Evolutionary conservation across 2,113 vertebrate genomes (phyloP).

Genomic region (Hiodon alosoides): DNA sequence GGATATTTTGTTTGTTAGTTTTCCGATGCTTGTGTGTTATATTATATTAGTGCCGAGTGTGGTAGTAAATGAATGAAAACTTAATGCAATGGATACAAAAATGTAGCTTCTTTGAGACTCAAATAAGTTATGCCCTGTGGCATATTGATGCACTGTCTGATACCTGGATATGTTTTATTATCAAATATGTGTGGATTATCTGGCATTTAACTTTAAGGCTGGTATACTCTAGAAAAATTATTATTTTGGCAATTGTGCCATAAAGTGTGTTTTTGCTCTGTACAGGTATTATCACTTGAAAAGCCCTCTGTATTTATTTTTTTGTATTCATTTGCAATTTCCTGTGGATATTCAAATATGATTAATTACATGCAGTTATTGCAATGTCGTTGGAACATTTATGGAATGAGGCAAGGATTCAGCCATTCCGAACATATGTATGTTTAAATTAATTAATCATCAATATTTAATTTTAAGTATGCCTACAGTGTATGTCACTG

Average conservation of each 20-base stretch:
- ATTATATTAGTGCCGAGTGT: not conserved
- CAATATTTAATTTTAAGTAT: constrained; percentile 11
- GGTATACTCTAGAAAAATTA: not conserved
- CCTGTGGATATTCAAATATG: too few relatives aligned
- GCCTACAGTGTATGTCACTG: not conserved
- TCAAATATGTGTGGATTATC: too few relatives aligned
- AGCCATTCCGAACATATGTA: not conserved
- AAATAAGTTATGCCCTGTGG: not conserved
- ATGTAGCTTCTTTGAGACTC: not conserved
- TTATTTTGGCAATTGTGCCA: not conserved
- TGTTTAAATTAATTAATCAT: not conserved
- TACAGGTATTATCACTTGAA: not conserved
- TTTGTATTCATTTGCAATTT: too few relatives aligned
- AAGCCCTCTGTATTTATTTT: not conserved
- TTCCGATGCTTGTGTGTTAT: not conserved
- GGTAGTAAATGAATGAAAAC: not conserved
- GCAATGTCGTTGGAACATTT: too few relatives aligned
- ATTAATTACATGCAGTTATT: too few relatives aligned
- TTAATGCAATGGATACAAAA: not conserved
- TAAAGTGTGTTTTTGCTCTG: constrained; percentile 6
- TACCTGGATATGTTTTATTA: not conserved
- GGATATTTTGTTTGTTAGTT: not conserved
- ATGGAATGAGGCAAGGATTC: not conserved
- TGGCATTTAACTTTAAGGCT: too few relatives aligned
- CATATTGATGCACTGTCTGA: not conserved